Evolutionary conservation across 2,888 invertebrate species (phyloP), one percentile per base, ranked within the genome.

Genomic region (Brenthis ino): DNA sequence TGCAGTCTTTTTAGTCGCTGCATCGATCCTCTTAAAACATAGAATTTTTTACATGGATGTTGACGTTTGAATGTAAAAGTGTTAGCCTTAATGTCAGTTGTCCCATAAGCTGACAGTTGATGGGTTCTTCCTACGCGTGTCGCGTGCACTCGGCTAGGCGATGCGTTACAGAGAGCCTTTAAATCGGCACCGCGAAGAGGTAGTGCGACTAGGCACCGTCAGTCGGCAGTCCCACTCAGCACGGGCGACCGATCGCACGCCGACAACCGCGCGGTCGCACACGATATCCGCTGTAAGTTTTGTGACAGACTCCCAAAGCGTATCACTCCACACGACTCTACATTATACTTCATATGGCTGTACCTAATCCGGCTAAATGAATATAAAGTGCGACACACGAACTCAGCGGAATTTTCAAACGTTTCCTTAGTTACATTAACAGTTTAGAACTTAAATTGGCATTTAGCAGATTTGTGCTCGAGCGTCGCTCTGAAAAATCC

Each of bases 211-310:
- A 60, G 50, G 55, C 67, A 56, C 51, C 57, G 53, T 55, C 61
- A 50, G 51, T 24, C 63, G 61, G 63, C 84, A 85, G 87, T 87
- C 80, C 75, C 81, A 82, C 78, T 67, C 77, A 81, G 85, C 71
- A 78, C 85, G 85, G 77, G 82, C 85, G 80, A 72, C 68, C 77
- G 82, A 78, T 77, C 87, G 89, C 82, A 83, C 84, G 82, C 79
- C 72, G 76, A 71, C 68, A 61, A 58, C 54, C 74, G 74, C 75
- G 76, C 78, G 76, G 69, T 72, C 71, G 74, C 74, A 71, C 66
- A 68, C 77, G 75, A 71, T 79, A 78, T 79, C 82, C 84, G 37
- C 37, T 43, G 90, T 91, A 90, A 91, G 90, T 90, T 87, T 80
- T 85, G 88, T 85, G 88, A 82, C 80, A 81, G 80, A 81, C 80